A percentile compares a stretch with the other conserved stretches of the same genome.
Evolutionary conservation across 2,797 vertebrate species (phyloP).

Genomic region (Onychomys leucogaster): DNA sequence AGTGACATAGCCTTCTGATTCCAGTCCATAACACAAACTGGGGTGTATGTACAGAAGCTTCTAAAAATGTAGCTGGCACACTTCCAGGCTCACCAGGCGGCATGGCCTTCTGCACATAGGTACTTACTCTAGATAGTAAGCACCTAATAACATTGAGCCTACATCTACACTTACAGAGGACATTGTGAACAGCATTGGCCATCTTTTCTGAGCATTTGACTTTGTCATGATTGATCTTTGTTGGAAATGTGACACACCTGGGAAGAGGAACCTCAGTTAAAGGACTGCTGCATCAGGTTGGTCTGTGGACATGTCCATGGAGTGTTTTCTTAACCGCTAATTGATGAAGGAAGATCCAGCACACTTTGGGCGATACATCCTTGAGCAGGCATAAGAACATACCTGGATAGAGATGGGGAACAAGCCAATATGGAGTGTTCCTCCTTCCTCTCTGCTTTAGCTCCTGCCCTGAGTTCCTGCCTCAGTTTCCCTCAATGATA

Average conservation of each 20-base stretch:
- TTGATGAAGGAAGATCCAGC: neutral
- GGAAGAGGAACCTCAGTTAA: neutral
- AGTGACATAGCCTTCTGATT: neutral
- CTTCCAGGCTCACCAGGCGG: neutral
- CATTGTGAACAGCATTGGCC: neutral
- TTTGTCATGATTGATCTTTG: neutral
- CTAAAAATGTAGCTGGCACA: neutral
- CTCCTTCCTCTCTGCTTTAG: neutral
- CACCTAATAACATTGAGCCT: neutral
- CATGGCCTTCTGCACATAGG: too few relatives aligned
- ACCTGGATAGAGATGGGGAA: neutral
- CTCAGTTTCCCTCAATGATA: neutral
- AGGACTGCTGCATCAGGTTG: neutral
- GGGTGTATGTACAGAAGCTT: neutral
- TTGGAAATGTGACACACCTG: neutral
- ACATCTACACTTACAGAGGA: neutral
- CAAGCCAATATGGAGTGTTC: too few relatives aligned
- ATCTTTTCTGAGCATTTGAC: neutral
- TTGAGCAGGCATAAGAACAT: neutral
- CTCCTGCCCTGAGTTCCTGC: too few relatives aligned
- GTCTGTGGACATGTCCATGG: neutral
- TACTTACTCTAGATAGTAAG: neutral
- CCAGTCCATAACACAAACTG: neutral
- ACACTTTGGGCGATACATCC: neutral
- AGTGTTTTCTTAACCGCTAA: neutral